Evolutionary conservation across 2,113 vertebrate species (phyloP).

Genomic region (Platanista minor): DNA sequence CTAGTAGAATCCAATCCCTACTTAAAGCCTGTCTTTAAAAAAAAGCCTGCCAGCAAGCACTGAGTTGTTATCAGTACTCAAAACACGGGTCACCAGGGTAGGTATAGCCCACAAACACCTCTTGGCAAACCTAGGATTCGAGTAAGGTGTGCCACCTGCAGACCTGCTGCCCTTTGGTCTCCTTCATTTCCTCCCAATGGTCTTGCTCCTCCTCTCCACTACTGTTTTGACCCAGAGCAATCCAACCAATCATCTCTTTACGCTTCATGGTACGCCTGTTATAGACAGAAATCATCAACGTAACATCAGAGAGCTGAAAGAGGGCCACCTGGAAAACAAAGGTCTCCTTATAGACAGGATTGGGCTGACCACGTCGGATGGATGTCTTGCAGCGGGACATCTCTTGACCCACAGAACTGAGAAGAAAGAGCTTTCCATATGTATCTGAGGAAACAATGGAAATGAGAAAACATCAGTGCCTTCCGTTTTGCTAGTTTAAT

Average conservation of each 20-base stretch:
- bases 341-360: conserved; percentile 97
- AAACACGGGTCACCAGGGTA: not conserved
- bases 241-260: conserved; percentile 98
- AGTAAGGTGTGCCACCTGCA: conserved; percentile 94
- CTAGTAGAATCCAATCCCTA: not conserved
- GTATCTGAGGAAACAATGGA: conserved; percentile 84
- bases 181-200: conserved; percentile 97
- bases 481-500: not conserved
- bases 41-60: not conserved
- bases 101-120: rapidly evolving
- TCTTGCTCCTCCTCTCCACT: conserved; percentile 91
- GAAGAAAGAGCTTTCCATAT: conserved; percentile 91
- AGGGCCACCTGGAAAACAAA: conserved; percentile 98
- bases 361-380: conserved; percentile 92
- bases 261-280: conserved; percentile 94
- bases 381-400: conserved; percentile 96
- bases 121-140: conserved; percentile 83
- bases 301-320: conserved; percentile 97
- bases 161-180: conserved; percentile 87
- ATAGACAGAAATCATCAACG: conserved; percentile 92
- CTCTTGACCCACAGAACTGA: conserved; percentile 94
- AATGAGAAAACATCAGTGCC: not conserved
- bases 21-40: not conserved
- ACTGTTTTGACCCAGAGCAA: conserved; percentile 93
- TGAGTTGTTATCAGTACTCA: not conserved